Evolutionary conservation across 1,140 invertebrate genomes (phyloP), one percentile per base, ranked within the genome.

Genomic region (Conus ventricosus): DNA sequence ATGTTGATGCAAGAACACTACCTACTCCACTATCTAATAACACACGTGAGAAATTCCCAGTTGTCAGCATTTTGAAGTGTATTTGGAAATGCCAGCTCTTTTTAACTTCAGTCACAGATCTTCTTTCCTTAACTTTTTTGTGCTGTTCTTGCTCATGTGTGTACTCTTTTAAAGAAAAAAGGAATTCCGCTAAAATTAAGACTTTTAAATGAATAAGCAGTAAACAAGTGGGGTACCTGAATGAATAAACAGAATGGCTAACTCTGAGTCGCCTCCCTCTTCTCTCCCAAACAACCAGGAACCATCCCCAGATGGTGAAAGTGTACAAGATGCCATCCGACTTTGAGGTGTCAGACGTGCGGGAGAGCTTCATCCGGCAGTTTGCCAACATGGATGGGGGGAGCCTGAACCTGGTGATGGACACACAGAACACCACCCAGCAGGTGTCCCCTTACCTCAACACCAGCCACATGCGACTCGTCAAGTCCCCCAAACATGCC

Each of bases 291-390:
- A 39, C 39, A 39, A 39, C 39, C 89, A 95, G 95, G 0, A 98
- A 99, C 92, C 98, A 98, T 92, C 99, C 99, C 8, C 98, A 99
- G 95, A 99, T 99, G 99, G 98, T 99, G 0, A 97, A 97, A 89
- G 95, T 99, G 23, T 98, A 99, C 94, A 98, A 98, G 96, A 97
- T 99, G 23, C 98, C 98, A 1, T 98, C 97, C 13, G 99, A 99
- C 94, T 99, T 99, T 92, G 98, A 97, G 94, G 96, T 99, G 51
- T 99, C 99, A 25, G 99, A 99, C 95, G 98, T 99, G 0, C 96
- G 99, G 67, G 99, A 99, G 95, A 99, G 98, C 94, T 99, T 99
- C 95, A 99, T 99, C 98, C 96, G 98, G 53, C 98, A 99, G 94
- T 99, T 99, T 76, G 91, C 91, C 17, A 89, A 90, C 20, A 89